Evolutionary conservation across 1,140 invertebrate genomes (phyloP).

Genomic region (Dryas iulia): DNA sequence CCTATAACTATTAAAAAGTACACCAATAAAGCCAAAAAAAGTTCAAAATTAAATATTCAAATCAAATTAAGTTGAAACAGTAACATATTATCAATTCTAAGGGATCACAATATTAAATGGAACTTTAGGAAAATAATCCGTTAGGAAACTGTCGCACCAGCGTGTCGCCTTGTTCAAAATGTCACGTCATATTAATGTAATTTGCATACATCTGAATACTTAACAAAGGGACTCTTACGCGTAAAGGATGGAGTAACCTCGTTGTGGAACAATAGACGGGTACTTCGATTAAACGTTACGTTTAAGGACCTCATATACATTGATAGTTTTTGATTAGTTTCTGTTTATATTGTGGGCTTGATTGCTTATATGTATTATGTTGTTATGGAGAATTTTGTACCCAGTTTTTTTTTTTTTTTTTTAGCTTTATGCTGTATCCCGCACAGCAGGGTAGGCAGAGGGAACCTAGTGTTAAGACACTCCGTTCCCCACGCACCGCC

Average conservation of each 20-base stretch:
- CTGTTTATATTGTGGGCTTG: background rate
- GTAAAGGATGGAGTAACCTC: slow-evolving; percentile 19
- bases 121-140: slow-evolving; percentile 19
- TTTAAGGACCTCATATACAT: background rate
- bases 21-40: too few species aligned
- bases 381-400: background rate
- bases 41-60: background rate
- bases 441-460: too few species aligned
- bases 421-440: too few species aligned
- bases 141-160: slow-evolving; percentile 24
- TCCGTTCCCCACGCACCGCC: too few species aligned
- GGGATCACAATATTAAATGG: background rate
- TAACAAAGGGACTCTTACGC: slow-evolving; percentile 28
- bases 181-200: slow-evolving; percentile 31
- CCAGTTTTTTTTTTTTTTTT: too few species aligned
- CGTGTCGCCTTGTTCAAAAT: slow-evolving; percentile 20
- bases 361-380: background rate
- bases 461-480: too few species aligned
- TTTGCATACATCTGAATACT: slow-evolving; percentile 31
- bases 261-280: background rate
- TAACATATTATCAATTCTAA: background rate
- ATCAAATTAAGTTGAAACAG: background rate
- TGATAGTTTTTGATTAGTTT: slow-evolving; percentile 4
- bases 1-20: too few species aligned
- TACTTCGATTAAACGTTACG: slow-evolving; percentile 2